Conservation (phyloP, 2,113 vertebrate species). For the Scortum barcoo region DNA sequence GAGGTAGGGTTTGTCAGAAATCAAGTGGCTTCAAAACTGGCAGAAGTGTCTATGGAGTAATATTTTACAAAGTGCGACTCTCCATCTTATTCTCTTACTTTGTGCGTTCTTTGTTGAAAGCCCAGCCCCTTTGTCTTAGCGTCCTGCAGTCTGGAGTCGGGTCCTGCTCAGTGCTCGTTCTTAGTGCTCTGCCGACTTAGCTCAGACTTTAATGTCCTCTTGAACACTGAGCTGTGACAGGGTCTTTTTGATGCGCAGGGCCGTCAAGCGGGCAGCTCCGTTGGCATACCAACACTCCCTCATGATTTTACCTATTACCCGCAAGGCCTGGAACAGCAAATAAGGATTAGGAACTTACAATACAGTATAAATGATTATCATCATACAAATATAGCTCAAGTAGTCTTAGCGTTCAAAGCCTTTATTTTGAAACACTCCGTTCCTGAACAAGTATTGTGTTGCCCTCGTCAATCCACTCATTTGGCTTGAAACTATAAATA, state of each 20-base stretch:
- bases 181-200: slow-evolving; percentile 10
- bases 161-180: slow-evolving; percentile 5
- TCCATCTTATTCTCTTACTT: slow-evolving; percentile 37
- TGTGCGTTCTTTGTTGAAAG: slow-evolving; percentile 50
- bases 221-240: slow-evolving; percentile 95
- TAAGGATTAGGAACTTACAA: background rate
- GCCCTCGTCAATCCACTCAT: background rate
- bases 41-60: slow-evolving; percentile 76
- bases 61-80: slow-evolving; percentile 68
- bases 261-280: slow-evolving; percentile 92
- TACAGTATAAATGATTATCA: background rate
- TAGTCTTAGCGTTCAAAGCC: background rate
- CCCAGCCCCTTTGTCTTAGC: background rate
- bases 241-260: slow-evolving; percentile 97
- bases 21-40: slow-evolving; percentile 77
- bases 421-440: background rate
- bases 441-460: background rate
- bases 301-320: slow-evolving; percentile 99
- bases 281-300: slow-evolving; percentile 97
- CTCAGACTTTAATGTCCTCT: slow-evolving; percentile 94
- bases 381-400: background rate
- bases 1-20: slow-evolving; percentile 85
- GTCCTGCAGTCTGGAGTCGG: slow-evolving; percentile 29
- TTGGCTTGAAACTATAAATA: background rate
- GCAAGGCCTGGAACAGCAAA: slow-evolving; percentile 85